Evolutionary conservation across 2,113 vertebrate genomes (phyloP).

Genomic region (Nothobranchius furzeri): DNA sequence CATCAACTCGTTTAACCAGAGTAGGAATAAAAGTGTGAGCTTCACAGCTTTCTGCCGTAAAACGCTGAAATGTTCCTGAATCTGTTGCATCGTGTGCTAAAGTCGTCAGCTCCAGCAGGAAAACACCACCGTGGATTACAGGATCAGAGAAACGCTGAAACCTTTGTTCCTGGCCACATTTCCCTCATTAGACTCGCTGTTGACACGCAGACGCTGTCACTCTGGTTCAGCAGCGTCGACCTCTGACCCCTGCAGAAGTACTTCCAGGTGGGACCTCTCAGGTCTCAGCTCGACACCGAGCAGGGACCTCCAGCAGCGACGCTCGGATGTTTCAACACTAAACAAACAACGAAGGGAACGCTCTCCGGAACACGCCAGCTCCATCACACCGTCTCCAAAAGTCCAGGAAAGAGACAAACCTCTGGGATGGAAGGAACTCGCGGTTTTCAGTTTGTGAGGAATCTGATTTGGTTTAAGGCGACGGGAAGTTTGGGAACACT

Average conservation of each 20-base stretch:
- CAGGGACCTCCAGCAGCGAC: constrained; percentile 67
- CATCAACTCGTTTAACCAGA: no score
- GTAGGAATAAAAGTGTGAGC: no score
- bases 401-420: no score
- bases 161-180: constrained; percentile 51
- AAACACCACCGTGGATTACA: neutral
- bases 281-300: constrained; percentile 27
- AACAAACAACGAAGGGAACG: constrained; percentile 67
- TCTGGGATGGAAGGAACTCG: neutral
- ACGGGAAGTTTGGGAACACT: no score
- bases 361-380: constrained; percentile 18
- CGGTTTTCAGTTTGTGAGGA: neutral
- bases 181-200: constrained; percentile 63
- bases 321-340: constrained; percentile 51
- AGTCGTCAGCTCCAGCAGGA: no score
- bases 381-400: neutral
- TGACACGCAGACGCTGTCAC: constrained; percentile 71
- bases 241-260: constrained; percentile 75
- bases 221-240: constrained; percentile 77
- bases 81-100: no score
- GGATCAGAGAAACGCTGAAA: neutral
- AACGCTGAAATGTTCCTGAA: no score
- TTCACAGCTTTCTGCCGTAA: no score
- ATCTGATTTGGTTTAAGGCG: neutral
- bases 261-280: constrained; percentile 80